Conservation (phyloP, 2,113 vertebrate species). For the Lasiurus borealis region DNA sequence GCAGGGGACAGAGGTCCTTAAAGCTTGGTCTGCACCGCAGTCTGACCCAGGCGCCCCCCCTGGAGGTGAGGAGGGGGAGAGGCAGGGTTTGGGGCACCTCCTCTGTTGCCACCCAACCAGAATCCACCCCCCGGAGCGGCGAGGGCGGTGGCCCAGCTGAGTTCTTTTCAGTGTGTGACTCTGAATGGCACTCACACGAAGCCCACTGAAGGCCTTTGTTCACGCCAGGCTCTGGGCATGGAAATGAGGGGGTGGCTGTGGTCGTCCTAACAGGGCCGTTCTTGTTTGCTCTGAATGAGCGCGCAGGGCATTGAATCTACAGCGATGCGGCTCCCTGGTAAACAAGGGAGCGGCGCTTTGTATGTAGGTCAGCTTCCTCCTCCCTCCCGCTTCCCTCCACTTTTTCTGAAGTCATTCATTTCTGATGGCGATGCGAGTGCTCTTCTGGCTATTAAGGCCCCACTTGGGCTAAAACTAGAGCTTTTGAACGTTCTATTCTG, state of each 20-base stretch:
- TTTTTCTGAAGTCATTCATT: constrained; percentile 17
- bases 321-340: not conserved
- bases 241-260: constrained; percentile 5
- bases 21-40: constrained; percentile 42
- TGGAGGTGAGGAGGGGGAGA: not conserved
- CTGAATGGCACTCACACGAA: constrained; percentile 59
- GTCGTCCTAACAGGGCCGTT: not conserved
- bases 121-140: constrained; percentile 56
- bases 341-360: not conserved
- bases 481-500: not conserved
- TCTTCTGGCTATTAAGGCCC: not conserved
- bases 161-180: not conserved
- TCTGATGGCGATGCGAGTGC: not conserved
- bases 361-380: constrained; percentile 43
- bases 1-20: not conserved
- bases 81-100: constrained; percentile 25
- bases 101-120: constrained; percentile 63
- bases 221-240: not conserved
- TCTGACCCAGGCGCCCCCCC: constrained; percentile 60
- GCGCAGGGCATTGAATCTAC: constrained; percentile 16
- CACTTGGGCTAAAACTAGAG: not conserved
- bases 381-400: not conserved
- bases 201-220: constrained; percentile 66
- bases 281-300: constrained; percentile 51
- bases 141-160: not conserved